phyloP scores from a whole-genome alignment of 2,888 invertebrate genomes.

The Epistrophe eligans region DNA sequence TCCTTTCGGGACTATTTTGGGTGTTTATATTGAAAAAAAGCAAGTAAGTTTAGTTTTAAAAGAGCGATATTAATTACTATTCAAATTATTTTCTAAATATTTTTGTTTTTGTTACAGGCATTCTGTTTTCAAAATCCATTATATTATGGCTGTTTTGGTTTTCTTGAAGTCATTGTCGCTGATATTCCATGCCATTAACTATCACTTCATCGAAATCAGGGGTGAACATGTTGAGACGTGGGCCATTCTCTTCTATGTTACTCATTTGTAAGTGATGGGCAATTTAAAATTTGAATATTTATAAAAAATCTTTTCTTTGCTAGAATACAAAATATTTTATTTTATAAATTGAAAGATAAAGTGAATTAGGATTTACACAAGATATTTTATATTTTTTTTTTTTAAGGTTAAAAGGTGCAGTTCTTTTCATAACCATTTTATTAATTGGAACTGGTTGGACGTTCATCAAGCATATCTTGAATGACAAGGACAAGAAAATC shows the following conservation, averaged over 20 bases:
- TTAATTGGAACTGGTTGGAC: constrained; percentile 99
- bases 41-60: constrained; percentile 84
- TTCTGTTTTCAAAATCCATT: constrained; percentile 97
- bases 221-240: constrained; percentile 98
- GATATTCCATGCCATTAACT: constrained; percentile 97
- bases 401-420: constrained; percentile 93
- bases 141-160: constrained; percentile 97
- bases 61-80: not conserved
- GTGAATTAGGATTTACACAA: not conserved
- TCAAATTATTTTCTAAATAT: not conserved
- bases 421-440: constrained; percentile 97
- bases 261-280: constrained; percentile 91
- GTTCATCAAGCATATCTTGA: constrained; percentile 98
- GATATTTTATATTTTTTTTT: not conserved
- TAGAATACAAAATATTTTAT: too few species aligned
- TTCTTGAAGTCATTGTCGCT: constrained; percentile 95
- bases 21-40: constrained; percentile 93
- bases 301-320: too few species aligned
- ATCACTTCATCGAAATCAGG: constrained; percentile 95
- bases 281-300: constrained; percentile 80
- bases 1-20: constrained; percentile 96
- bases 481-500: constrained; percentile 97
- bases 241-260: constrained; percentile 98
- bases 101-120: constrained; percentile 85
- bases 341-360: too few species aligned